Percentiles rank a stretch among this genome's conserved stretches.
Conservation (phyloP, 2,797 vertebrate species). For the Sciaenops ocellatus region DNA sequence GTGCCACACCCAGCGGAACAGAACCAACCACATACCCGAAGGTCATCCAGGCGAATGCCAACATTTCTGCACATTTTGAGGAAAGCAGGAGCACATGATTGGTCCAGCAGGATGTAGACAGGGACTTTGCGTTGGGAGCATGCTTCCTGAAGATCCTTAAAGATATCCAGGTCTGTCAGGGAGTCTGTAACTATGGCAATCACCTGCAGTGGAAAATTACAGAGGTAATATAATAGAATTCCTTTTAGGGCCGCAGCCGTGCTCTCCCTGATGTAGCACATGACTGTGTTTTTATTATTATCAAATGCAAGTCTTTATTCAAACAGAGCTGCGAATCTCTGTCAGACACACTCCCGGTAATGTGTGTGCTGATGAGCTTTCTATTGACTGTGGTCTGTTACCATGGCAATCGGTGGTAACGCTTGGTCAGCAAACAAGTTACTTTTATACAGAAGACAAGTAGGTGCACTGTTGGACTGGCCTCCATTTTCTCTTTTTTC, state of each 20-base stretch:
- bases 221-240: conserved; percentile 75
- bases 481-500: conserved; percentile 52
- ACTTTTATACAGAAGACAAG: conserved; percentile 69
- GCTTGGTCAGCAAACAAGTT: conserved; percentile 82
- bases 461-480: conserved; percentile 53
- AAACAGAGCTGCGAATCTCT: conserved; percentile 66
- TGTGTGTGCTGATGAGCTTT: conserved; percentile 73
- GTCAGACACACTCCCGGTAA: conserved; percentile 67
- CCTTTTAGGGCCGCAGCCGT: conserved; percentile 55
- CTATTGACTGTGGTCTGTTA: conserved; percentile 80
- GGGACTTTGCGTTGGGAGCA: conserved; percentile 87
- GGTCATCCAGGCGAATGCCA: conserved; percentile 88
- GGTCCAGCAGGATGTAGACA: conserved; percentile 96
- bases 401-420: conserved; percentile 77
- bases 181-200: conserved; percentile 97
- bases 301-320: conserved; percentile 73
- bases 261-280: conserved; percentile 59
- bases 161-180: conserved; percentile 96
- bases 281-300: conserved; percentile 77
- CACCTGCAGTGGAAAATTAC: conserved; percentile 87
- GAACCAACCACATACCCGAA: conserved; percentile 85
- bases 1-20: conserved; percentile 57
- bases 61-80: conserved; percentile 94
- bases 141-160: conserved; percentile 94
- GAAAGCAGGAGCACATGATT: conserved; percentile 87